Base-by-base conservation (phyloP, 2,113 vertebrate species). In the Bagarius yarrelli region DNA sequence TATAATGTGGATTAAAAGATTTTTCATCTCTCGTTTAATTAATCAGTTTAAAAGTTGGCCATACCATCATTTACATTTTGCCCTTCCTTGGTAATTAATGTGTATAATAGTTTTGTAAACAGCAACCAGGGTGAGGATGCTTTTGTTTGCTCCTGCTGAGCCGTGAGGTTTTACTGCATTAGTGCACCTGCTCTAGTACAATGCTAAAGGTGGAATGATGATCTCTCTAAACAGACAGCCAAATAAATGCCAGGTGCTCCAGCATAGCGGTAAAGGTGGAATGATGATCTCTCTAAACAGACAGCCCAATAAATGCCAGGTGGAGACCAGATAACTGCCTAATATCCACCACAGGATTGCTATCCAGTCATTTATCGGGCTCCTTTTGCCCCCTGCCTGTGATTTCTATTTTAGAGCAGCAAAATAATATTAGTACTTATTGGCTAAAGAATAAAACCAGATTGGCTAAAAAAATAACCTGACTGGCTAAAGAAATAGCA, bases 311-410 rank as follows among this genome's bases (percentile, higher is more conserved):
- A 87, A 77, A 80, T 86, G 83, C 69, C 44, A 72, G 50, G 18
- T 15, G 23, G 60, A 50, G 67, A 86, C 86, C 82, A 86, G 76
- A 83, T 88, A 85, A 86, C 83, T 78, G 63, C 34, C 77, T 64
- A 71, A 34, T 50, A 64, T 77, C 63, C 60, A 79, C 21, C 27
- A 56, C 71, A 50, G 82, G 70, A 63, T 81, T 83, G 78, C 63
- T 79, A 84, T 73, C 6, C 34, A 70, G 71, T 57, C 40, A 74
- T 72, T 81, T 40, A 81, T 25, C 25, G 23, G 23, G 52, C 19
- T 80, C 25, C 12, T 15, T 40, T 55, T 53, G 36, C 53, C 60
- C 53, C 60, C 12, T 53, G 64, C 23, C 57, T 73, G 59, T 18
- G 32, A 47, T 47, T 47, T n/a, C 36, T 57, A 56, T 25, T 73